Conservation (phyloP, 2,113 vertebrate genomes). For the Ia io region DNA sequence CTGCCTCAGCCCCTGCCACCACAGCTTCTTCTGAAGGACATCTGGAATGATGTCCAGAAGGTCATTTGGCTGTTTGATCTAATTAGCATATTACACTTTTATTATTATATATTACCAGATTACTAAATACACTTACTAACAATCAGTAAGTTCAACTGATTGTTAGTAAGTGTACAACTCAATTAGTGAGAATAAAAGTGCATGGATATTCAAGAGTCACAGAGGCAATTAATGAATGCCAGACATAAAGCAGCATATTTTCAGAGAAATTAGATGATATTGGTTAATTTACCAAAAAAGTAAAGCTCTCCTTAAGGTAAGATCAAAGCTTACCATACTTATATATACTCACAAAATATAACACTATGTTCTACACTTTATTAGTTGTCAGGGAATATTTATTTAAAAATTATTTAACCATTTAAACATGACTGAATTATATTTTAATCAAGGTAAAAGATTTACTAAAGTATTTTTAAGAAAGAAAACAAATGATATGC, state of each 20-base stretch:
- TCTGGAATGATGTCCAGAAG: no score
- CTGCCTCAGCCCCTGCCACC: no score
- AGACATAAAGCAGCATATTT: conserved; percentile 18
- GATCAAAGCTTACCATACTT: background rate
- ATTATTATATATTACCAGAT: background rate
- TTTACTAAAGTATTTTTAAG: background rate
- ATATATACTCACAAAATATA: background rate
- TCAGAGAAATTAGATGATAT: background rate
- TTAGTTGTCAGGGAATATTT: background rate
- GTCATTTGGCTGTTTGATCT: no score
- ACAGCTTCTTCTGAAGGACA: no score
- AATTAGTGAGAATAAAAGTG: conserved; percentile 3
- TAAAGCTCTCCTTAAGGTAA: conserved; percentile 1
- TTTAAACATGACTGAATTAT: background rate
- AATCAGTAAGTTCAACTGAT: no score
- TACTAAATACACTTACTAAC: no score
- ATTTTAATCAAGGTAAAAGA: conserved; percentile 15
- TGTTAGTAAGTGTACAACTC: conserved; percentile 18
- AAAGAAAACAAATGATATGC: background rate
- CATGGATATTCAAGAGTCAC: conserved; percentile 18
- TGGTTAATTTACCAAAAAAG: conserved; percentile 32
- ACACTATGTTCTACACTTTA: background rate
- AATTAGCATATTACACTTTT: no score
- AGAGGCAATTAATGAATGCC: background rate
- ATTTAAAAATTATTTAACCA: background rate